Evolutionary conservation across 2,797 vertebrate species (phyloP), one percentile per base, ranked within the genome.

Genomic region (Rhynchotus rufescens): DNA sequence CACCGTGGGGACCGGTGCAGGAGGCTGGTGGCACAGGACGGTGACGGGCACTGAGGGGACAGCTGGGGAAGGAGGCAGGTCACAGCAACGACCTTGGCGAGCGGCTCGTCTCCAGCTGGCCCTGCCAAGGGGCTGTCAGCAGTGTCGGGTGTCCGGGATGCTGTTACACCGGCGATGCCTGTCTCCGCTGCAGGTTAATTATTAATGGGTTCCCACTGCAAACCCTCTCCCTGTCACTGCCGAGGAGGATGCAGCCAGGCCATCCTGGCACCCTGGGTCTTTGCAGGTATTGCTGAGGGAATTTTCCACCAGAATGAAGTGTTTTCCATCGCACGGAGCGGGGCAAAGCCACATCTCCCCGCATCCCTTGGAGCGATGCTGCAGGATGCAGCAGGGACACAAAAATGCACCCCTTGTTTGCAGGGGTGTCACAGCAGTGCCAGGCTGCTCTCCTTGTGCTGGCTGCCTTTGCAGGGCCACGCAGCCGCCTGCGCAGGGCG

Each of bases 301-400:
- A 4, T 21, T 22, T 56, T 49, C 61, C 32, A 1, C 3, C 4
- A 1, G 10, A 45, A 65, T 42, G 32, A 1, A 5, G 85, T 71
- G 71, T 3, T 34, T 77, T 61, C 73, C 4, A 6, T 44, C 40
- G 78, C 85, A 84, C 85, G 6, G 84, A 91, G 81, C 79, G 84
- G 91, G 95, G 65, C 88, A 92, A 90, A 86, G 87, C 94, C 67
- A 0, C 85, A 88, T 78, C 95, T 91, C 94, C 82, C 94, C 64
- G 0, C 88, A 88, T 78, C 95, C 93, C 94, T 91, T 84, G 52
- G 88, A 92, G 52, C 52, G 6, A 30, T n/a, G 15, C 10, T 17
- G 19, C 12, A 34, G 47, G 23, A 28, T 83, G 91, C 94, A 83
- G 90, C 83, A 88, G 57, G 85, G 93, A 92, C 93, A 89, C 68